Evolutionary conservation across 2,797 vertebrate species (phyloP).

Genomic region (Tokudaia muenninki): DNA sequence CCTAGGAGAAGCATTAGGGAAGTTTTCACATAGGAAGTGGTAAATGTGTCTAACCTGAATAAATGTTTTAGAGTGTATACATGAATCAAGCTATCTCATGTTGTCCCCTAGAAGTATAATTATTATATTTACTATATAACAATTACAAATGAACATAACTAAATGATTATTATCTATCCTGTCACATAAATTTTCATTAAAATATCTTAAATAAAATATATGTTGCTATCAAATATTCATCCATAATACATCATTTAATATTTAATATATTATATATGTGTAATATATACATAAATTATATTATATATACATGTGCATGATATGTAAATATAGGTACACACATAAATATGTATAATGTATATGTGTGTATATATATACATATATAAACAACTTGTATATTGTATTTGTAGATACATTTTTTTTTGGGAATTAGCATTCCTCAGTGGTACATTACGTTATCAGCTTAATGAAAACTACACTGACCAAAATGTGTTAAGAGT

Average conservation of each 20-base stretch:
- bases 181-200: conserved; percentile 17
- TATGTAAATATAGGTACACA: not conserved
- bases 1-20: not conserved
- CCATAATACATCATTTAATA: conserved; percentile 37
- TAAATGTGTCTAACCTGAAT: not conserved
- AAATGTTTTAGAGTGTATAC: not conserved
- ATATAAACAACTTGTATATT: not conserved
- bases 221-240: conserved; percentile 5
- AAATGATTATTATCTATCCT: not conserved
- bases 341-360: not conserved
- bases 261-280: not conserved
- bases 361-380: too few species aligned
- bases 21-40: not conserved
- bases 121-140: not conserved
- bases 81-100: not conserved
- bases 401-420: not conserved
- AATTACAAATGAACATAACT: not conserved
- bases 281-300: not conserved
- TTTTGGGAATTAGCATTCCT: conserved; percentile 29
- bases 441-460: not conserved
- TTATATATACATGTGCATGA: too few species aligned
- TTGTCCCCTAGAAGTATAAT: not conserved
- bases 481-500: not conserved
- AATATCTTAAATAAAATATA: conserved; percentile 36
- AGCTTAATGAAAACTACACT: not conserved